Evolutionary conservation across 2,888 invertebrate genomes (phyloP).

Genomic region (Caenorhabditis sulstoni): DNA sequence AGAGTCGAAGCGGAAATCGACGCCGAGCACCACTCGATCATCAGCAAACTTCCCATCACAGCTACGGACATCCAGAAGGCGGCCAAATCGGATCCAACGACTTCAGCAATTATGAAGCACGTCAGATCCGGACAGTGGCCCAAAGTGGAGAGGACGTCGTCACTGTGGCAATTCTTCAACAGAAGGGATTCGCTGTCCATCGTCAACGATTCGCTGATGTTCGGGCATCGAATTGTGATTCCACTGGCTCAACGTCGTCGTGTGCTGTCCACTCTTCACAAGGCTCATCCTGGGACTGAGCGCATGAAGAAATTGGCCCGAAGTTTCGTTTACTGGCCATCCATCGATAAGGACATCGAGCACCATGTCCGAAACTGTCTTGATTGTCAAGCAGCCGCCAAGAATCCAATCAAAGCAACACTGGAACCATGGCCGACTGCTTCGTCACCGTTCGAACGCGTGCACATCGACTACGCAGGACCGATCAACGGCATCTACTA

Average conservation of each 20-base stretch:
- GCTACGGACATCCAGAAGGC: no score
- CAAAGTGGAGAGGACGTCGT: background rate
- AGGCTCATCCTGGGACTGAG: constrained; percentile 74
- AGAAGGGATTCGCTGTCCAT: background rate
- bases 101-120: background rate
- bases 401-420: no score
- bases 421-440: background rate
- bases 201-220: constrained; percentile 36
- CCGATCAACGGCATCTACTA: constrained; percentile 78
- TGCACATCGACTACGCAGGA: constrained; percentile 82
- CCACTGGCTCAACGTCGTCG: constrained; percentile 64
- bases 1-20: no score
- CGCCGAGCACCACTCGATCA: no score
- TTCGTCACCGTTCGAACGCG: constrained; percentile 64
- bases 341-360: constrained; percentile 55
- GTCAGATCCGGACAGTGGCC: background rate
- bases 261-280: constrained; percentile 71
- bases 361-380: constrained; percentile 48
- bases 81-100: background rate
- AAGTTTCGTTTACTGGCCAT: constrained; percentile 77
- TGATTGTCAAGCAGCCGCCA: constrained; percentile 55
- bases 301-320: constrained; percentile 77
- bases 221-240: constrained; percentile 69
- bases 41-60: no score
- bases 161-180: background rate